These are phyloP conservation scores for Sula dactylatra DNA, from an alignment of 2,113 vertebrate species.

Conservation along the genomic window DNA sequence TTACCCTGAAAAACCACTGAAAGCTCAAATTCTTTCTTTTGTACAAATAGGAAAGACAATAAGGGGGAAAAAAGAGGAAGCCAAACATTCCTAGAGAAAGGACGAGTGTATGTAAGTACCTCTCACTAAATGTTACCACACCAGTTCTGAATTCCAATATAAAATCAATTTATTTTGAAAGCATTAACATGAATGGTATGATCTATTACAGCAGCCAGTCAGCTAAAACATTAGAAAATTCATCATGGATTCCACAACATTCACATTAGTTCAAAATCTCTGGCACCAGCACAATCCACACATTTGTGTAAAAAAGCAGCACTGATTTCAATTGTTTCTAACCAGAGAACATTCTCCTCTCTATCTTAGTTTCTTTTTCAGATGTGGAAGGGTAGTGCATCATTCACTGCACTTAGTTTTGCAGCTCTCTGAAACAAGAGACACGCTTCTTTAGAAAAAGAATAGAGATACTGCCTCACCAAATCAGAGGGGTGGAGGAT, in stretches of 20 bases:
- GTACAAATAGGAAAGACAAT: neutral
- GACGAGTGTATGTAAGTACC: neutral
- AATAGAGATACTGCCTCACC: neutral
- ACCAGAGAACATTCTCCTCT: neutral
- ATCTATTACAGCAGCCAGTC: neutral
- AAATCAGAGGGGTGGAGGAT: neutral
- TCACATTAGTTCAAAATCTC: neutral
- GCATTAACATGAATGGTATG: neutral
- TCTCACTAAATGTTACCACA: neutral
- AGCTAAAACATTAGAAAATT: neutral
- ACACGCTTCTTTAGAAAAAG: no score
- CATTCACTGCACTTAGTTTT: neutral
- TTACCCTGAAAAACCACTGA: neutral
- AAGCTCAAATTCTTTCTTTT: neutral
- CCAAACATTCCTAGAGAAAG: neutral
- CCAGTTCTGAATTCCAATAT: neutral
- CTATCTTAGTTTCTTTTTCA: neutral
- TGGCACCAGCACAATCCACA: neutral
- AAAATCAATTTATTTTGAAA: neutral
- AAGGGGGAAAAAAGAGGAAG: neutral
- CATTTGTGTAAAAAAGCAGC: accelerated
- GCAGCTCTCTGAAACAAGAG: neutral
- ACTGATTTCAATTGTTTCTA: neutral
- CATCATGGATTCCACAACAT: neutral
- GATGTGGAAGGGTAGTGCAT: neutral